Conservation (phyloP, 2,888 invertebrate species). For the Aelia acuminata region DNA sequence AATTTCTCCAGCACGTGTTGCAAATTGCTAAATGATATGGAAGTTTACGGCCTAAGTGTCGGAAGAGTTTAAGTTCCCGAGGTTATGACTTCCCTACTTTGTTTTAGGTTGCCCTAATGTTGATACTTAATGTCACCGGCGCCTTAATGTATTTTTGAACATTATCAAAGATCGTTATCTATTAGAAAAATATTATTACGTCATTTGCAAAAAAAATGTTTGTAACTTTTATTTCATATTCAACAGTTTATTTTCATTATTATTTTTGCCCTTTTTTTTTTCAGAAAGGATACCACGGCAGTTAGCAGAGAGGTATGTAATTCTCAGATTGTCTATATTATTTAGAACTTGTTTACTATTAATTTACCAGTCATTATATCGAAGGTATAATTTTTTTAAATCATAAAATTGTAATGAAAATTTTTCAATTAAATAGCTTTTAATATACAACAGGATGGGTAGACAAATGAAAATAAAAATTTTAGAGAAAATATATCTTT, state of each 20-base stretch:
- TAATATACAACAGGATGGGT: too few species aligned
- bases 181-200: background rate
- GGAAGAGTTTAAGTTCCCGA: background rate
- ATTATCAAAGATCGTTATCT: background rate
- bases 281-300: background rate
- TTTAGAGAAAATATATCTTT: too few species aligned
- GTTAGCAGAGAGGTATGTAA: background rate
- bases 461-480: too few species aligned
- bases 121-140: background rate
- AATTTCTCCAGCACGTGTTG: slow-evolving; percentile 18
- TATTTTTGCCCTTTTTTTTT: background rate
- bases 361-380: too few species aligned
- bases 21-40: slow-evolving; percentile 39
- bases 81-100: background rate
- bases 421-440: too few species aligned
- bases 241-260: background rate
- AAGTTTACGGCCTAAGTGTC: background rate
- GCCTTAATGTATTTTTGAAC: background rate
- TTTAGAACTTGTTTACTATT: too few species aligned
- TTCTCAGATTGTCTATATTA: too few species aligned
- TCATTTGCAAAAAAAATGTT: background rate
- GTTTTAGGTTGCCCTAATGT: background rate
- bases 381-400: too few species aligned
- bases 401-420: too few species aligned
- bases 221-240: background rate